These are phyloP conservation scores for Sinocyclocheilus rhinocerous DNA, from an alignment of 2,113 vertebrate species.

Conservation along the genomic window DNA sequence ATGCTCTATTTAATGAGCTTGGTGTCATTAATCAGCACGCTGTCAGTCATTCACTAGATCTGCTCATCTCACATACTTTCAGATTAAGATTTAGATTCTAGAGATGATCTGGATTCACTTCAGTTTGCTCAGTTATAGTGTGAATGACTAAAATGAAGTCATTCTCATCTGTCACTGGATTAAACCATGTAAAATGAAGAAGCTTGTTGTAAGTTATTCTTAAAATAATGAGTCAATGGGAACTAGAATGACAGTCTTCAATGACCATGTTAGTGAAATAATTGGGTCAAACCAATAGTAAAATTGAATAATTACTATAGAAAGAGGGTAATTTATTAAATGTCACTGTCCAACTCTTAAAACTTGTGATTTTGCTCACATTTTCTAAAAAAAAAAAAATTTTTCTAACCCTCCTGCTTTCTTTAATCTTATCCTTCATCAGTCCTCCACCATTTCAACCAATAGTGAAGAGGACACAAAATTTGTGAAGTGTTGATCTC, in stretches of 20 bases:
- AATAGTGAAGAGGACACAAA: neutral
- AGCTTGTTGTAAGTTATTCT: neutral
- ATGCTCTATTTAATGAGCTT: conserved; percentile 59
- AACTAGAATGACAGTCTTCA: neutral
- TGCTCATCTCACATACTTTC: neutral
- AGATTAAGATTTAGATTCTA: neutral
- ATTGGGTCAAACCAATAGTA: neutral
- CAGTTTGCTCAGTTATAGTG: neutral
- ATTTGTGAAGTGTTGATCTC: conserved; percentile 9
- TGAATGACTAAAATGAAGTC: neutral
- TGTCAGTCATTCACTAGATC: conserved; percentile 56
- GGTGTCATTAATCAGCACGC: conserved; percentile 65
- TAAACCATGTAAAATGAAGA: neutral
- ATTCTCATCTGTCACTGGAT: neutral
- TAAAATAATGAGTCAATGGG: neutral
- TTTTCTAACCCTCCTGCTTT: neutral
- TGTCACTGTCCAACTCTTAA: neutral
- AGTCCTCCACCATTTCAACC: neutral
- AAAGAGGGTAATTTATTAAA: neutral
- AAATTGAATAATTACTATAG: neutral
- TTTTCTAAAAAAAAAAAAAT: neutral
- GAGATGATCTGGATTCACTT: neutral
- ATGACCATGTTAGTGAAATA: neutral
- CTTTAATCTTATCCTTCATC: conserved; percentile 37
- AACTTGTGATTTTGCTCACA: neutral